These are phyloP conservation scores for Orthonychiurus folsomi DNA, from an alignment of 2,888 invertebrate species.

Conservation along the genomic window DNA sequence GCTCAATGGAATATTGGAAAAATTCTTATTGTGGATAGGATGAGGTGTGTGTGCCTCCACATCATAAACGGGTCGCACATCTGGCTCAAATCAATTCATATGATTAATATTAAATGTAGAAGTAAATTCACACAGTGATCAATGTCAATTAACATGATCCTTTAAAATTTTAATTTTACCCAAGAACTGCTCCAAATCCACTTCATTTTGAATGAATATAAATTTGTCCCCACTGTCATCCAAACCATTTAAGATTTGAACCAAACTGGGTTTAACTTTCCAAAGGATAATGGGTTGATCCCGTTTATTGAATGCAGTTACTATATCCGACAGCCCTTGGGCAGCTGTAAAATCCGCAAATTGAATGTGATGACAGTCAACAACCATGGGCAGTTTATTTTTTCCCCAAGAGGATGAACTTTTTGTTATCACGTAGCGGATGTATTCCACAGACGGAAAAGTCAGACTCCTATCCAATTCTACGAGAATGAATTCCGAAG, in stretches of 20 bases:
- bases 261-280: conserved; percentile 53
- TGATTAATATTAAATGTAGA: conserved; percentile 1
- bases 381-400: conserved; percentile 59
- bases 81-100: conserved; percentile 13
- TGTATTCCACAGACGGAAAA: conserved; percentile 83
- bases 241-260: conserved; percentile 60
- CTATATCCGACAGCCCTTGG: conserved; percentile 29
- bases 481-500: conserved; percentile 36
- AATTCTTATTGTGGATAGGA: conserved; percentile 33
- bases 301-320: conserved; percentile 33
- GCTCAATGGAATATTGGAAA: conserved; percentile 28
- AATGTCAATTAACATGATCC: neutral
- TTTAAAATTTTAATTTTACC: conserved; percentile 41
- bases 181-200: conserved; percentile 57
- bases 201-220: conserved; percentile 55
- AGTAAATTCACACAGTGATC: neutral
- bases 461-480: conserved; percentile 59
- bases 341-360: conserved; percentile 82
- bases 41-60: conserved; percentile 33
- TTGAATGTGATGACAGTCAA: conserved; percentile 79
- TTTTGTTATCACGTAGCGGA: conserved; percentile 69
- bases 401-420: conserved; percentile 49
- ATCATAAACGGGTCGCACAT: conserved; percentile 20
- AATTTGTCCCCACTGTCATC: conserved; percentile 46
- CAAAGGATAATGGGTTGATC: conserved; percentile 35